Conservation (phyloP, 1,140 invertebrate species). For the Chelonus insularis region DNA sequence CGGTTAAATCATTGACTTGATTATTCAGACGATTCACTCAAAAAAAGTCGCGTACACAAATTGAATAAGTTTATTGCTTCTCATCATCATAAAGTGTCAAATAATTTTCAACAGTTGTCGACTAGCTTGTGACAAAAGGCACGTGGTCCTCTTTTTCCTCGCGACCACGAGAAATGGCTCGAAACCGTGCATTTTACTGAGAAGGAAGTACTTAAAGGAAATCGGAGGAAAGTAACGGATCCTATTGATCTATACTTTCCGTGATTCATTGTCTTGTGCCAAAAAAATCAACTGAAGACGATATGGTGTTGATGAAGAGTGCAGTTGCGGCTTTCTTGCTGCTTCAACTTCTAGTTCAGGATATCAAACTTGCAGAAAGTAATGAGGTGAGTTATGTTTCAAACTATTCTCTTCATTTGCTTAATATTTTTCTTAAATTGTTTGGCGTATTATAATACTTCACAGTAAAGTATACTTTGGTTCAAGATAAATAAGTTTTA, state of each 20-base stretch:
- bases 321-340: constrained; percentile 18
- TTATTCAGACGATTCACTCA: background rate
- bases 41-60: background rate
- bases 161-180: background rate
- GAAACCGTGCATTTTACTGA: background rate
- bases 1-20: constrained; percentile 7
- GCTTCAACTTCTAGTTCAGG: constrained; percentile 2
- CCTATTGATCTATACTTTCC: background rate
- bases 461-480: no score
- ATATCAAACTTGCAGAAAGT: background rate
- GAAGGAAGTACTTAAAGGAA: background rate
- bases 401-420: background rate
- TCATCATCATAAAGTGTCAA: background rate
- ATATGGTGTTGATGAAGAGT: constrained; percentile 22
- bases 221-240: no score
- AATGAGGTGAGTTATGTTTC: constrained; percentile 16
- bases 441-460: no score
- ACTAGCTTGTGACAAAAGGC: background rate
- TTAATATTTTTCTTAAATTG: no score
- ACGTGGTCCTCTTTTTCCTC: background rate
- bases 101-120: background rate
- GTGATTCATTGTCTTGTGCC: background rate
- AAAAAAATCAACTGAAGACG: background rate
- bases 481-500: no score
- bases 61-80: background rate